Evolutionary conservation across 2,113 vertebrate species (phyloP).

Genomic region (Otus sunia): DNA sequence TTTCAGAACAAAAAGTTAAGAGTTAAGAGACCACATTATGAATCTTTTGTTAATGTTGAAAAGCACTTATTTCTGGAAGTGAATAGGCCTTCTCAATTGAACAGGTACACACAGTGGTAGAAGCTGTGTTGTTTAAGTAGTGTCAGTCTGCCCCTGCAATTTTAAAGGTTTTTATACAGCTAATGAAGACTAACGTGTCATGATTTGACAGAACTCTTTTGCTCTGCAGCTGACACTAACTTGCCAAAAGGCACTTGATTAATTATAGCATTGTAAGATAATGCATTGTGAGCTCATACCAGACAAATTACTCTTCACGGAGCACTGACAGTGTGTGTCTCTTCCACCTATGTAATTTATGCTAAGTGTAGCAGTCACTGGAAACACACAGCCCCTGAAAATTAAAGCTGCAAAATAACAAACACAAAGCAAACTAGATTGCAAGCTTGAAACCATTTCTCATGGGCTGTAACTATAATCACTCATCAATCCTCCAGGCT

Average conservation of each 20-base stretch:
- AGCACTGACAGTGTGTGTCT: not conserved
- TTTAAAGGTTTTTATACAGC: constrained; percentile 1
- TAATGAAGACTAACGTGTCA: not conserved
- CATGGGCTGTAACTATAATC: constrained; percentile 16
- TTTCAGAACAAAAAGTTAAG: not conserved
- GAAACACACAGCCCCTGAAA: not conserved
- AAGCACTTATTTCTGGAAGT: not conserved
- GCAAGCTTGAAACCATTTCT: constrained; percentile 7
- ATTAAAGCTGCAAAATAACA: constrained; percentile 25
- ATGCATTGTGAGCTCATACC: not conserved
- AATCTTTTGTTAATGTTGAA: not conserved
- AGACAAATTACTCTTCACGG: constrained; percentile 35
- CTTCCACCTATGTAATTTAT: constrained; percentile 54
- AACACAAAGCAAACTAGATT: constrained; percentile 16
- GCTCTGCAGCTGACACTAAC: constrained; percentile 29
- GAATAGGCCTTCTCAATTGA: not conserved
- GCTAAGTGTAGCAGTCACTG: not conserved
- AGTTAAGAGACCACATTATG: not conserved
- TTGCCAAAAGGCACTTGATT: constrained; percentile 20
- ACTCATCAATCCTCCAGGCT: not conserved
- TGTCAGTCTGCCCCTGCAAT: not conserved
- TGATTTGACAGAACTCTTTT: constrained; percentile 20
- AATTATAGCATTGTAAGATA: constrained; percentile 29
- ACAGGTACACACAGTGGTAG: not conserved
- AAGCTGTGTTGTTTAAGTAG: not conserved